Evolutionary conservation across 2,888 invertebrate genomes (phyloP).

Genomic region (Nomada ferruginata): DNA sequence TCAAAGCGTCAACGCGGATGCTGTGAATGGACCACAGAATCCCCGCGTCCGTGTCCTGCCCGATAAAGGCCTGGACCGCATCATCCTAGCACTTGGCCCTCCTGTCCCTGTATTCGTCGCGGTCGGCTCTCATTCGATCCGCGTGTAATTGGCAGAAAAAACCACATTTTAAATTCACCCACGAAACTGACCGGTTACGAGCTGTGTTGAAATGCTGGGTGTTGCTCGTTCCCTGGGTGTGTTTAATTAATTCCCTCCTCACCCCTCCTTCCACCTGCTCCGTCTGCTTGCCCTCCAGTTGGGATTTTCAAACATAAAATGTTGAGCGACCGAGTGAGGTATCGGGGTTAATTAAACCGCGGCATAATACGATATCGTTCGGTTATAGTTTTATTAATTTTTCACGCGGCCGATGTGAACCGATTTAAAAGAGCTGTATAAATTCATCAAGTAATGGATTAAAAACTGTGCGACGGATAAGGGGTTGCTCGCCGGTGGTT

Average conservation of each 20-base stretch:
- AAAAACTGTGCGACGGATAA: background rate
- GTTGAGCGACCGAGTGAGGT: slow-evolving; percentile 49
- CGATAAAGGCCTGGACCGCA: slow-evolving; percentile 64
- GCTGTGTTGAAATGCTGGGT: too few species aligned
- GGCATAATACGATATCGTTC: slow-evolving; percentile 42
- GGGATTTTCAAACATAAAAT: slow-evolving; percentile 46
- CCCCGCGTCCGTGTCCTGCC: slow-evolving; percentile 60
- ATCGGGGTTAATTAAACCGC: slow-evolving; percentile 52
- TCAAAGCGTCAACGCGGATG: slow-evolving; percentile 77
- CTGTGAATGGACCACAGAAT: slow-evolving; percentile 73
- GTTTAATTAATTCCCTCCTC: slow-evolving; percentile 51
- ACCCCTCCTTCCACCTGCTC: background rate
- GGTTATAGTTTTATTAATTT: slow-evolving; percentile 51
- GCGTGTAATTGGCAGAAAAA: slow-evolving; percentile 56
- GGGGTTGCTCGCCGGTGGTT: too few species aligned
- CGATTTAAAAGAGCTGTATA: slow-evolving; percentile 4
- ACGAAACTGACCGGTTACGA: slow-evolving; percentile 3
- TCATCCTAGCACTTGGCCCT: slow-evolving; percentile 52
- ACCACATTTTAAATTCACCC: slow-evolving; percentile 50
- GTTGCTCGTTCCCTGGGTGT: slow-evolving; percentile 20
- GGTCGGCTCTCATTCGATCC: slow-evolving; percentile 42
- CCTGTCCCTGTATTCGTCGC: slow-evolving; percentile 28
- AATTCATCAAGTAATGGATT: background rate
- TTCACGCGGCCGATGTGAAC: slow-evolving; percentile 10
- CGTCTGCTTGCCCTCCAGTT: background rate